A percentile compares a stretch with the other conserved stretches of the same genome.
Conservation (phyloP, 64 coral and sea anemone species). For the Trachythela sp. region DNA sequence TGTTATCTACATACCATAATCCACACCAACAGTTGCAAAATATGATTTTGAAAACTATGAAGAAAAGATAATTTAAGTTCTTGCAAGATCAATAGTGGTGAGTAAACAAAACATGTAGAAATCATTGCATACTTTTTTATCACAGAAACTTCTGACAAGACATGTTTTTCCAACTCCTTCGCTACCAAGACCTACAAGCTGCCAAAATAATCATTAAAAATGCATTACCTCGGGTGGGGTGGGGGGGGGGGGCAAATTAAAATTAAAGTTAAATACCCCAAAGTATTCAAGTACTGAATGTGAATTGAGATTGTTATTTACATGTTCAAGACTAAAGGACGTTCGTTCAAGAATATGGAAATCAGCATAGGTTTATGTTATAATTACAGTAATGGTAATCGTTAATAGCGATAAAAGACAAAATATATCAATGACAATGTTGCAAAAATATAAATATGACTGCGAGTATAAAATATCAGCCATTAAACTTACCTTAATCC, state of each 20-base stretch:
- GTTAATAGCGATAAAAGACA: too few species aligned
- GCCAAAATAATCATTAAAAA: not conserved
- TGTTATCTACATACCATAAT: too few species aligned
- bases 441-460: too few species aligned
- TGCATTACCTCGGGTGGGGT: not conserved
- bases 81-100: not conserved
- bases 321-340: too few species aligned
- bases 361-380: too few species aligned
- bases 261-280: too few species aligned
- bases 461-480: not conserved
- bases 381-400: too few species aligned
- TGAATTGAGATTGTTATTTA: too few species aligned
- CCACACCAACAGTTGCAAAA: conserved; percentile 7
- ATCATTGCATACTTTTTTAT: not conserved
- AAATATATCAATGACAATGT: too few species aligned
- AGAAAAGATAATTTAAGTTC: not conserved
- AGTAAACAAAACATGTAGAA: not conserved
- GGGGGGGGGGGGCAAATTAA: too few species aligned
- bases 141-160: not conserved
- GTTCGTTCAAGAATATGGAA: too few species aligned
- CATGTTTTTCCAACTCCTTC: not conserved
- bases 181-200: not conserved
- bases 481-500: conserved; percentile 5
- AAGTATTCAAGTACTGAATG: too few species aligned
- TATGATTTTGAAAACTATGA: conserved; percentile 6